Evolutionary conservation across 1,140 invertebrate species (phyloP), one percentile per base, ranked within the genome.

Genomic region (Hetaerina americana): DNA sequence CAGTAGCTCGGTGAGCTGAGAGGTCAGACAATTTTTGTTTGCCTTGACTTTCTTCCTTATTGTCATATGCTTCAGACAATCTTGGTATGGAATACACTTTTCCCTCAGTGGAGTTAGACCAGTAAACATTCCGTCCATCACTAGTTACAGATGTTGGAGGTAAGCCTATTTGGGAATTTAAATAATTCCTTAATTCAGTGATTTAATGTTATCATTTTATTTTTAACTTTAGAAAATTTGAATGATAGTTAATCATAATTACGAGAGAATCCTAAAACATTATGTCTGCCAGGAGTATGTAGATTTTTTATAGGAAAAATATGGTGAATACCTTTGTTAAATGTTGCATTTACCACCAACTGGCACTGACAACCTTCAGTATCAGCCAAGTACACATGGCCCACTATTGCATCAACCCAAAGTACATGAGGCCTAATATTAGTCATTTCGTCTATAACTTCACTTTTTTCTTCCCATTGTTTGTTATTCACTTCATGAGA

Each of bases 101-200:
- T 22, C 86, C 85, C 24, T 85, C 81, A 1, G 80, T 80, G 22
- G 82, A 57, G 15, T 57, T 69, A 22, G 86, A 86, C 90, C 89
- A 92, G 73, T 90, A 92, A 25, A 91, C 80, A 67, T 86, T 84
- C 71, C 85, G 84, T 77, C 87, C 86, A 74, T 91, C 89, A 0
- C 86, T 83, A 5, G 87, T 87, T 2, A 91, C 79, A 0, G 85
- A 87, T 66, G 82, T 85, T 1, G 88, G 84, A 12, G 84, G 84
- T 26, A 87, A 79, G 27, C 83, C 82, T 76, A 73, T 75, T 12
- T n/a, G n/a, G n/a, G n/a, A n/a, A n/a, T n/a, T n/a, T n/a, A n/a
- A n/a, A n/a, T n/a, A n/a, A n/a, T n/a, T n/a, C n/a, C n/a, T n/a
- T n/a, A n/a, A n/a, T n/a, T n/a, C n/a, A n/a, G n/a, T n/a, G n/a